These are phyloP conservation scores for Melopsittacus undulatus DNA, from an alignment of 2,797 vertebrate species.

Conservation along the genomic window DNA sequence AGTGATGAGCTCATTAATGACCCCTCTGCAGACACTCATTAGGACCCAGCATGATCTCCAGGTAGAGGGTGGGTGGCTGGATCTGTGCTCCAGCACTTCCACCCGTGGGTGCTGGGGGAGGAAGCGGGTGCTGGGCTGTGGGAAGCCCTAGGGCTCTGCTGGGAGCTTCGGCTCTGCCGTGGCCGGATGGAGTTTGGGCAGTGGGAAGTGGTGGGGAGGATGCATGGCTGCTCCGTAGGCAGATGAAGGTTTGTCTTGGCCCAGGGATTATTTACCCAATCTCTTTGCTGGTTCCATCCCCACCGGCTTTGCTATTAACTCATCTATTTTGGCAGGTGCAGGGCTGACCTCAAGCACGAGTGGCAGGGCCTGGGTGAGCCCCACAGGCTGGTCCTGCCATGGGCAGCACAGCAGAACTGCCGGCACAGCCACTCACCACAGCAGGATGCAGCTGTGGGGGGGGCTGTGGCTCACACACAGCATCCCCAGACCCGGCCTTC, in stretches of 20 bases:
- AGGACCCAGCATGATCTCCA: not conserved
- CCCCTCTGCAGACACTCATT: constrained; percentile 52
- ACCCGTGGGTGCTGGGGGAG: not conserved
- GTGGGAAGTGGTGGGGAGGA: constrained; percentile 45
- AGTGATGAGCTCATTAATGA: constrained; percentile 67
- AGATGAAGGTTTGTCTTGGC: constrained; percentile 65
- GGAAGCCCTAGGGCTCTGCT: not conserved
- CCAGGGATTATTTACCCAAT: constrained; percentile 48
- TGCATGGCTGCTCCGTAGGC: constrained; percentile 26
- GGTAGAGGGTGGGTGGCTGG: not conserved
- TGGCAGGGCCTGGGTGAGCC: not conserved
- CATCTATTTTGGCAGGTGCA: constrained; percentile 58
- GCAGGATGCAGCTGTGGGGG: not conserved
- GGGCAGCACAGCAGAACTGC: not conserved
- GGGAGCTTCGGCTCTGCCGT: not conserved
- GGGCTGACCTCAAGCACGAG: constrained; percentile 38
- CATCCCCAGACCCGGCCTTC: not conserved
- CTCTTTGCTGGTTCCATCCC: constrained; percentile 43
- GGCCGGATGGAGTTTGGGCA: constrained; percentile 27
- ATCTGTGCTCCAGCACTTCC: not conserved
- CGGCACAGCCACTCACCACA: accelerated
- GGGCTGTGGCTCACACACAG: not conserved
- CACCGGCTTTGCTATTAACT: constrained; percentile 35
- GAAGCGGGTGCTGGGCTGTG: not conserved
- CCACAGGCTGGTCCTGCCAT: not conserved